Percentiles rank a stretch among this genome's conserved stretches.
Evolutionary conservation across 2,797 vertebrate genomes (phyloP).

Genomic region (Lacerta viridis): DNA sequence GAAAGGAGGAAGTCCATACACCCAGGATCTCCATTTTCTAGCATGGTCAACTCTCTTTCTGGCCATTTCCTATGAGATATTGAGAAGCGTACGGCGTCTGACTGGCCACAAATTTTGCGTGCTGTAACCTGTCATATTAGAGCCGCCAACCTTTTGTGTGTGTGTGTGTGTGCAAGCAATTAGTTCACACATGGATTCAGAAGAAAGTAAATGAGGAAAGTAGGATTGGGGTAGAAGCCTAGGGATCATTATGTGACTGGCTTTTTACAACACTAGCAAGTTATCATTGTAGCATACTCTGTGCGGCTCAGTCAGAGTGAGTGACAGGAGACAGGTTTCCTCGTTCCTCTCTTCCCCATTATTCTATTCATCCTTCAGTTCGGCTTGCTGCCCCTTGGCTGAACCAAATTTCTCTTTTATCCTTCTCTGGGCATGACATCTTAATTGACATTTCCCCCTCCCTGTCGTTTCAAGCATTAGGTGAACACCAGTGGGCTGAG

Average conservation of each 20-base stretch:
- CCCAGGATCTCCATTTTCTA: neutral
- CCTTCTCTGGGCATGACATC: slow-evolving; percentile 19
- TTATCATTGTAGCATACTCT: neutral
- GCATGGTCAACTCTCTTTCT: neutral
- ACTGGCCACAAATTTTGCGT: neutral
- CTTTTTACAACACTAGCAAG: neutral
- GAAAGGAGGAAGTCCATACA: neutral
- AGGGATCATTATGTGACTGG: neutral
- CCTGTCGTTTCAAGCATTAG: slow-evolving; percentile 17
- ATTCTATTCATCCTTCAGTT: slow-evolving; percentile 25
- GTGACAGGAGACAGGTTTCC: slow-evolving; percentile 5
- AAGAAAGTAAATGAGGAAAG: rapidly evolving
- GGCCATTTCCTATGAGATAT: neutral
- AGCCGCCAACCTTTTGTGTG: neutral
- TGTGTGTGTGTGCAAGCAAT: neutral
- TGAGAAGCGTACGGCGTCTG: neutral
- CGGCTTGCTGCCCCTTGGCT: neutral
- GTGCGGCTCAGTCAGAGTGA: neutral
- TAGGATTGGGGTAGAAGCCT: neutral
- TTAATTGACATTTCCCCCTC: slow-evolving; percentile 1
- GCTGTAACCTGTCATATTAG: neutral
- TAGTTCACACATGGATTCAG: neutral
- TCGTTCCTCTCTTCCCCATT: neutral
- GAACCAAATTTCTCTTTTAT: slow-evolving; percentile 16
- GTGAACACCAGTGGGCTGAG: slow-evolving; percentile 6